Conservation (phyloP, 2,888 invertebrate species). For the Cephalotes varians region DNA sequence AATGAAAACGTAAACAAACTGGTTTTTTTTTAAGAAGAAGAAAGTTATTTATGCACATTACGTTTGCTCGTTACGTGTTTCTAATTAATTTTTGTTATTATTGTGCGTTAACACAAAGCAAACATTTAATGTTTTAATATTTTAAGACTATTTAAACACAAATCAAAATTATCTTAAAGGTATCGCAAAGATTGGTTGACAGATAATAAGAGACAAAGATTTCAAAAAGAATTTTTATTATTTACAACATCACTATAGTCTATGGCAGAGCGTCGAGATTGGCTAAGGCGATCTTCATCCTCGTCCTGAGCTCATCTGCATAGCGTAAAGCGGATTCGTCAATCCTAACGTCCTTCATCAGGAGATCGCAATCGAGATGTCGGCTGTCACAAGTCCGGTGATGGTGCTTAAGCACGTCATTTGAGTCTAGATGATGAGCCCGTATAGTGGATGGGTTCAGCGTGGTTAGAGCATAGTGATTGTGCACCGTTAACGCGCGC, state of each 20-base stretch:
- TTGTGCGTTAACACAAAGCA: background rate
- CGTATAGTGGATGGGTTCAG: slow-evolving; percentile 87
- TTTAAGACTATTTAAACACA: background rate
- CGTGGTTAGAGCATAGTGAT: slow-evolving; percentile 90
- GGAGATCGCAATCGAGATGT: slow-evolving; percentile 80
- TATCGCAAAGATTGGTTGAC: background rate
- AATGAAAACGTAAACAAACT: background rate
- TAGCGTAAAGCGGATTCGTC: slow-evolving; percentile 80
- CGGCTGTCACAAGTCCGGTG: slow-evolving; percentile 86
- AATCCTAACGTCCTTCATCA: slow-evolving; percentile 78
- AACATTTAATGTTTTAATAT: background rate
- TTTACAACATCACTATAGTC: slow-evolving; percentile 58
- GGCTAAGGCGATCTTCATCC: slow-evolving; percentile 72
- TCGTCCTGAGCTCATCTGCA: slow-evolving; percentile 76
- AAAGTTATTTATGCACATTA: background rate
- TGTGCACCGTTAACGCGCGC: slow-evolving; percentile 90
- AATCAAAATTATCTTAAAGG: background rate
- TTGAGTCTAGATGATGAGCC: slow-evolving; percentile 88
- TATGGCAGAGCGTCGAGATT: slow-evolving; percentile 69
- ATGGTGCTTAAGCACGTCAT: slow-evolving; percentile 90
- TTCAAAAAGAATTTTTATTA: slow-evolving; percentile 57
- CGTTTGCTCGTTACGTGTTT: no score
- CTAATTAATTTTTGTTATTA: background rate
- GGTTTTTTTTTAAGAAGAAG: background rate
- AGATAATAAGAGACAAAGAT: background rate